Evolutionary conservation across 2,113 vertebrate species (phyloP).

Genomic region (Perognathus longimembris): DNA sequence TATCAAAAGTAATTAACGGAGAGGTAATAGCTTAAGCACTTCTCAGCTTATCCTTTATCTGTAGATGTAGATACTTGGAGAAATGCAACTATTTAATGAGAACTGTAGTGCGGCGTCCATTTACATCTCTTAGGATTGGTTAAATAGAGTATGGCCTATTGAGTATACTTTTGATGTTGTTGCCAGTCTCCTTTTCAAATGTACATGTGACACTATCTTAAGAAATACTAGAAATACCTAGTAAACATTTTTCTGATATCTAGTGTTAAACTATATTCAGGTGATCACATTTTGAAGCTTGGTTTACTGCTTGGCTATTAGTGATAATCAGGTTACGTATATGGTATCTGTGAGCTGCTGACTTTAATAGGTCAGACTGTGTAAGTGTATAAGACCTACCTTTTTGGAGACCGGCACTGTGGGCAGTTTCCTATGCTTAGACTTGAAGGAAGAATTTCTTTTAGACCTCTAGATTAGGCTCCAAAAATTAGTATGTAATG

Average conservation of each 20-base stretch:
- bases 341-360: conserved; percentile 71
- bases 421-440: conserved; percentile 27
- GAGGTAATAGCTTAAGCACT: conserved; percentile 73
- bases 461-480: not conserved
- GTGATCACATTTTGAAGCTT: conserved; percentile 70
- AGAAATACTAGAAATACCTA: conserved; percentile 82
- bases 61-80: conserved; percentile 74
- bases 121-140: conserved; percentile 80
- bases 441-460: conserved; percentile 47
- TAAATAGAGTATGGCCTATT: conserved; percentile 74
- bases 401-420: conserved; percentile 40
- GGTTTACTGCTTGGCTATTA: conserved; percentile 74
- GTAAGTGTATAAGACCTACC: conserved; percentile 40
- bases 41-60: conserved; percentile 81
- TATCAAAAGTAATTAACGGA: conserved; percentile 74
- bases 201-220: conserved; percentile 79
- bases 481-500: conserved; percentile 26
- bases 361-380: conserved; percentile 73
- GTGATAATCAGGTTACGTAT: conserved; percentile 75
- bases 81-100: conserved; percentile 72
- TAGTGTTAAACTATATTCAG: conserved; percentile 76
- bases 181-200: conserved; percentile 80
- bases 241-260: conserved; percentile 79
- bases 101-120: conserved; percentile 73
- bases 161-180: conserved; percentile 81